phyloP scores from a whole-genome alignment of 2,888 invertebrate genomes.

The Drosophila limbata region DNA sequence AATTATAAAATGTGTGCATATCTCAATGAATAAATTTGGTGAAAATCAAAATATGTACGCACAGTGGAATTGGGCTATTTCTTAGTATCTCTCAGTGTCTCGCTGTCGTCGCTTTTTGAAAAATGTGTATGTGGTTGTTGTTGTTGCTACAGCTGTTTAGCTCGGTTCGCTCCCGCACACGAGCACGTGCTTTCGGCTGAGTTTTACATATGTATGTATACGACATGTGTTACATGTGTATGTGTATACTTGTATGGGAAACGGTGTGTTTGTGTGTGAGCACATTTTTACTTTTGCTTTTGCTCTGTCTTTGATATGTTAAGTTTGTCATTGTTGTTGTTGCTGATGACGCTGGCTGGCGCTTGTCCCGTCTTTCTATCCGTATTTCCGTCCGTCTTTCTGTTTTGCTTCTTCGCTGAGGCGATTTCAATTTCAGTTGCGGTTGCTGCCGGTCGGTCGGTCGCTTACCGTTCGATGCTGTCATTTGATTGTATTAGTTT shows the following conservation, averaged over 20 bases:
- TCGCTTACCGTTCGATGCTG: constrained; percentile 34
- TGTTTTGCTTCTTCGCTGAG: constrained; percentile 21
- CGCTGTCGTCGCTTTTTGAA: not conserved
- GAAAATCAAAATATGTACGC: not conserved
- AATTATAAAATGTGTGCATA: not conserved
- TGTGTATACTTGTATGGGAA: not conserved
- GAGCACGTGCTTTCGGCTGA: constrained; percentile 26
- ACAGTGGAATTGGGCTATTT: not conserved
- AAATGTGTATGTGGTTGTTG: not conserved
- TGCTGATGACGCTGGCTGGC: constrained; percentile 5
- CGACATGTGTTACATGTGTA: not conserved
- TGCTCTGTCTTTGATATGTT: constrained; percentile 13
- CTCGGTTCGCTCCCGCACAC: constrained; percentile 16
- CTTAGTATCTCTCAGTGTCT: not conserved
- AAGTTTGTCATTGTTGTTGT: constrained; percentile 8
- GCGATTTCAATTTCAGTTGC: constrained; percentile 48
- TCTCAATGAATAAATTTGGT: not conserved
- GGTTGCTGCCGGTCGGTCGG: constrained; percentile 19
- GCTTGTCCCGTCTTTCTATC: constrained; percentile 2
- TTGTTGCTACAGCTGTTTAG: not conserved
- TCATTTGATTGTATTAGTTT: constrained; percentile 33
- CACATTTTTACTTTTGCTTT: constrained; percentile 46
- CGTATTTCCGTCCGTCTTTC: constrained; percentile 6
- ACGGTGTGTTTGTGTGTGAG: constrained; percentile 7
- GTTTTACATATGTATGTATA: not conserved